These are phyloP conservation scores for Caloenas nicobarica DNA, from an alignment of 2,113 vertebrate genomes.

Conservation along the genomic window DNA sequence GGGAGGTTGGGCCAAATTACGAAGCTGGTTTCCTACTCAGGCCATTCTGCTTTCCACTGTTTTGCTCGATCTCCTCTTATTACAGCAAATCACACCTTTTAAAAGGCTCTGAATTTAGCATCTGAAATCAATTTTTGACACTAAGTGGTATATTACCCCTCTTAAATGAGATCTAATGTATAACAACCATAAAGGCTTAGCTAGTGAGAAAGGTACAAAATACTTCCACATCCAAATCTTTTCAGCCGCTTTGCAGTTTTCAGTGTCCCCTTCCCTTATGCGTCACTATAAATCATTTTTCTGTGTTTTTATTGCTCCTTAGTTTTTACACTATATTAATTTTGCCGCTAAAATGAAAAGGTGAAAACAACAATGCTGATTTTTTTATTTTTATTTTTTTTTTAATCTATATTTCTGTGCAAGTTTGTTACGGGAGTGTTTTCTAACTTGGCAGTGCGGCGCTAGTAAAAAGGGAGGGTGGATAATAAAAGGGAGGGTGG, in stretches of 20 bases:
- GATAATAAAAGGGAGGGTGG: slow-evolving; percentile 79
- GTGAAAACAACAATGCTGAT: background rate
- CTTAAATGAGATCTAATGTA: background rate
- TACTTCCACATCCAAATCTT: background rate
- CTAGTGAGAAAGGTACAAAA: background rate
- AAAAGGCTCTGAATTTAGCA: background rate
- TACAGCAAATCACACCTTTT: background rate
- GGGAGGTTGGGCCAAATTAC: background rate
- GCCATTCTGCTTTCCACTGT: background rate
- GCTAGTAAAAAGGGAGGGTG: slow-evolving; percentile 70
- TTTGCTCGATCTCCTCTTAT: background rate
- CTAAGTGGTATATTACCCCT: background rate
- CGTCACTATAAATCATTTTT: background rate
- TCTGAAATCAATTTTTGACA: background rate
- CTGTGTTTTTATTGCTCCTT: background rate
- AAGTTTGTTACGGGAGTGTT: background rate
- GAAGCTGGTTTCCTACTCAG: background rate
- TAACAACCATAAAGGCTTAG: background rate
- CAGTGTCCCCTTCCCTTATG: background rate
- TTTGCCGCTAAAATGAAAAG: background rate
- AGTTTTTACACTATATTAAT: background rate
- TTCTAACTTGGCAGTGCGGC: slow-evolving; percentile 44
- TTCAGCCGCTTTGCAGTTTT: background rate
- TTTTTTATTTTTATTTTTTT: too few species aligned
- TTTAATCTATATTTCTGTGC: background rate